These are phyloP conservation scores for Iguana delicatissima DNA, from an alignment of 2,797 vertebrate species.

Conservation along the genomic window DNA sequence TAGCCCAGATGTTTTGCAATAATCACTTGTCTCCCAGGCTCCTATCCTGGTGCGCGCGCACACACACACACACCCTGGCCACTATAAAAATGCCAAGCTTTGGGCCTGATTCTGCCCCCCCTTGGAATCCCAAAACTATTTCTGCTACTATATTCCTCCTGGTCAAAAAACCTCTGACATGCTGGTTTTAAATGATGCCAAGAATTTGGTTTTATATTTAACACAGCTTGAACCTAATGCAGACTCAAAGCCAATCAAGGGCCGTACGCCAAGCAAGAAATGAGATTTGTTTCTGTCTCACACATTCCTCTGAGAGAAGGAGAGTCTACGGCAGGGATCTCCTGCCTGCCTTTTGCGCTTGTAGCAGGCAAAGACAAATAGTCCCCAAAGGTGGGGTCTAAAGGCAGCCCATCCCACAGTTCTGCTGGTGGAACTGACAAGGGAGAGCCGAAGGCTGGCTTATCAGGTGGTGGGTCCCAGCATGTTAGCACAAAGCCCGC, in stretches of 20 bases:
- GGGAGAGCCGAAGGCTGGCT: not conserved
- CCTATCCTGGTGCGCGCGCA: not conserved
- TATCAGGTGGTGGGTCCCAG: conserved; percentile 43
- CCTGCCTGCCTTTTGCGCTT: not conserved
- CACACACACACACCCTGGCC: too few species aligned
- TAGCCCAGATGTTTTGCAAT: not conserved
- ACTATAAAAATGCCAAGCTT: too few species aligned
- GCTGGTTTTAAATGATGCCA: not conserved
- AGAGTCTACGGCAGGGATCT: not conserved
- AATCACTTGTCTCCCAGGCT: not conserved
- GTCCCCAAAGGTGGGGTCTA: not conserved
- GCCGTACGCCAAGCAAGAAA: not conserved
- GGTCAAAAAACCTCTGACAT: not conserved
- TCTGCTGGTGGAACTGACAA: not conserved
- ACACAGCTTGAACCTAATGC: too few species aligned
- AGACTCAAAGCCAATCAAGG: too few species aligned
- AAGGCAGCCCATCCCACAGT: not conserved
- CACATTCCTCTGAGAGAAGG: not conserved
- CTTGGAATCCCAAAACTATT: not conserved
- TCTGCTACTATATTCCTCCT: not conserved
- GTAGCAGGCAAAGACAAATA: not conserved
- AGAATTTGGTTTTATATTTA: not conserved
- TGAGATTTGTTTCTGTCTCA: not conserved
- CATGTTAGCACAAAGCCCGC: conserved; percentile 44
- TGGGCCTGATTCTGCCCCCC: not conserved